Percentiles rank a stretch among this genome's conserved stretches.
phyloP scores from a whole-genome alignment of 2,888 invertebrate genomes.

The Rhabditophanes sp. region DNA sequence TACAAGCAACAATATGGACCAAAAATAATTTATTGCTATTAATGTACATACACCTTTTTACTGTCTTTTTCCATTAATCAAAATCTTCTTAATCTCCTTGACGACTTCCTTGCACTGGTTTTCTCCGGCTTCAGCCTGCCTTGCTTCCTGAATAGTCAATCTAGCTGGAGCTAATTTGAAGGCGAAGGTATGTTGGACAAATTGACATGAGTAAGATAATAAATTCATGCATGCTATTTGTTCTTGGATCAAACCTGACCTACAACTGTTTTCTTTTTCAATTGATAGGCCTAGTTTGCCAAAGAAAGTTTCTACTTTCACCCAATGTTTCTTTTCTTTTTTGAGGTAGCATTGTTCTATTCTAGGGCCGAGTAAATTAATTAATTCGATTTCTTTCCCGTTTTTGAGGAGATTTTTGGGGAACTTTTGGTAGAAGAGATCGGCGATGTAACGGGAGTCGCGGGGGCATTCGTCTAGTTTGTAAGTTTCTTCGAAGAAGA shows the following conservation, averaged over 20 bases:
- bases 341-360: too few relatives aligned
- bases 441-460: slow-evolving; percentile 20
- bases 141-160: slow-evolving; percentile 32
- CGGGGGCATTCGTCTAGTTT: slow-evolving; percentile 25
- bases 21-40: too few relatives aligned
- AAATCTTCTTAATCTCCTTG: slow-evolving; percentile 8
- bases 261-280: background rate
- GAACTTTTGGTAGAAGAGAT: slow-evolving; percentile 34
- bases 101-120: slow-evolving; percentile 37
- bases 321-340: slow-evolving; percentile 2
- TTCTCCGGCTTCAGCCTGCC: slow-evolving; percentile 36
- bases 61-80: too few relatives aligned
- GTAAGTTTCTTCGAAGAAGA: too few relatives aligned
- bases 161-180: slow-evolving; percentile 23
- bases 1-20: too few relatives aligned
- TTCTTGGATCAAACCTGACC: background rate
- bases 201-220: slow-evolving; percentile 35
- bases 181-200: slow-evolving; percentile 23
- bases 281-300: background rate
- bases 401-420: slow-evolving; percentile 18
- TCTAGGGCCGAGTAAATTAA: too few relatives aligned
- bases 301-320: slow-evolving; percentile 1
- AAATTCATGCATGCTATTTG: slow-evolving; percentile 9
- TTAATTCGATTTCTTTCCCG: slow-evolving; percentile 14
- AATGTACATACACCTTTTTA: too few relatives aligned